Percentiles rank a stretch among this genome's conserved stretches.
Evolutionary conservation across 2,797 vertebrate genomes (phyloP).

Genomic region (Scleropages formosus): DNA sequence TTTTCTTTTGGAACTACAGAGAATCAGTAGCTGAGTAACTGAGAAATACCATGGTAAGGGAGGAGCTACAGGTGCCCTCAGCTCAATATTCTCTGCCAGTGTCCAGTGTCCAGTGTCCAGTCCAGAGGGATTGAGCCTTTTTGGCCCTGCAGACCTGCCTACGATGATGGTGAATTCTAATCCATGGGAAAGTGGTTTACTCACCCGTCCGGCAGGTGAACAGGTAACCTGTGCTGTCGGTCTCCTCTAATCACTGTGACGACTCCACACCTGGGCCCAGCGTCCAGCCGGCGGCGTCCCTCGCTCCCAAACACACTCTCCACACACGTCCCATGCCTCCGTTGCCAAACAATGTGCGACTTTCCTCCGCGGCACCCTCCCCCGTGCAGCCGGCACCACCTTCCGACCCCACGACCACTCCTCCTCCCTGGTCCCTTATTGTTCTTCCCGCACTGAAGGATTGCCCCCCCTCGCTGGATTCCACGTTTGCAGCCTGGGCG

Average conservation of each 20-base stretch:
- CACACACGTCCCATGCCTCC: conserved; percentile 73
- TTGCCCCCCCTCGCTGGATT: conserved; percentile 25
- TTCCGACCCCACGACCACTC: conserved; percentile 67
- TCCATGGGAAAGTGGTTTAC: conserved; percentile 55
- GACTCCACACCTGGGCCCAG: conserved; percentile 68
- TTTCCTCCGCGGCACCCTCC: conserved; percentile 60
- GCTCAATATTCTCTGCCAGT: too few relatives aligned
- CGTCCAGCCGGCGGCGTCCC: conserved; percentile 68
- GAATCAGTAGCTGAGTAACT: too few relatives aligned
- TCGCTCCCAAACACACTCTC: conserved; percentile 44
- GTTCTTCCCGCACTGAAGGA: conserved; percentile 35
- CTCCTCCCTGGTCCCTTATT: conserved; percentile 71
- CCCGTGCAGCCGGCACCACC: conserved; percentile 49
- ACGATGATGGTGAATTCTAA: conserved; percentile 46
- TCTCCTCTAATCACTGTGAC: conserved; percentile 65
- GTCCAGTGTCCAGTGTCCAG: too few relatives aligned
- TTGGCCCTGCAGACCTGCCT: too few relatives aligned
- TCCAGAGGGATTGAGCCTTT: too few relatives aligned
- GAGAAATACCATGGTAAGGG: too few relatives aligned
- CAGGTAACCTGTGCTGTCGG: conserved; percentile 66
- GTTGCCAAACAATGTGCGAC: conserved; percentile 77
- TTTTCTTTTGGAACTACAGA: too few relatives aligned
- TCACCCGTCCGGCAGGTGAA: conserved; percentile 51
- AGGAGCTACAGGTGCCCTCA: too few relatives aligned
- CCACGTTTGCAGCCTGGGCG: conserved; percentile 60